Evolutionary conservation across 1,140 invertebrate species (phyloP).

Genomic region (Drosophila tani): DNA sequence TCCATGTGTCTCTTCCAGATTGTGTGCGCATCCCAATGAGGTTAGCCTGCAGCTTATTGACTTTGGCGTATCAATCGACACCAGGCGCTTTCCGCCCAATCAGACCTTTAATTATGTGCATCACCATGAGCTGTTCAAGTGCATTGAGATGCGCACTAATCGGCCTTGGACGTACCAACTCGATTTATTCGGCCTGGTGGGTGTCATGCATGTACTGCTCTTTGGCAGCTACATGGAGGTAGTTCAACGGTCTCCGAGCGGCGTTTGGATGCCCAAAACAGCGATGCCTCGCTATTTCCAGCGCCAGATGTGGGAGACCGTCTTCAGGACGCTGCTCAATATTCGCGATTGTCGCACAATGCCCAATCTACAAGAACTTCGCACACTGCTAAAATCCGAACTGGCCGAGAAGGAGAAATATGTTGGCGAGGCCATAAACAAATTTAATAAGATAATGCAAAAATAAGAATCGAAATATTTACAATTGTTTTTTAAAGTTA

Average conservation of each 20-base stretch:
- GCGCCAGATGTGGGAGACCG: slow-evolving; percentile 88
- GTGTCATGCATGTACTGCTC: slow-evolving; percentile 93
- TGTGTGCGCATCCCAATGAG: slow-evolving; percentile 86
- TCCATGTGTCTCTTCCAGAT: slow-evolving; percentile 82
- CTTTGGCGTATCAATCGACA: slow-evolving; percentile 95
- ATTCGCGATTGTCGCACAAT: slow-evolving; percentile 89
- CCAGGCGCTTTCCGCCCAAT: slow-evolving; percentile 91
- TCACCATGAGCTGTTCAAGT: slow-evolving; percentile 91
- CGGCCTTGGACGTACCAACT: slow-evolving; percentile 97
- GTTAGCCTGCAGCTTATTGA: slow-evolving; percentile 93
- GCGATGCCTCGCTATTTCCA: slow-evolving; percentile 88
- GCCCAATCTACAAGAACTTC: slow-evolving; percentile 88
- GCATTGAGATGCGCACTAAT: slow-evolving; percentile 94
- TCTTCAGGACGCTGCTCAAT: slow-evolving; percentile 89
- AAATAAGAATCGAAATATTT: slow-evolving; percentile 14
- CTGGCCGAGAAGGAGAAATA: slow-evolving; percentile 86
- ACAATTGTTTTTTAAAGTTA: background rate
- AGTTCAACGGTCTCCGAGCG: slow-evolving; percentile 85
- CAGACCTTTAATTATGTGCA: slow-evolving; percentile 91
- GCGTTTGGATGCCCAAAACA: slow-evolving; percentile 75
- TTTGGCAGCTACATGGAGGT: slow-evolving; percentile 96
- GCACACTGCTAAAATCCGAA: slow-evolving; percentile 87
- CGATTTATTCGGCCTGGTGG: slow-evolving; percentile 94
- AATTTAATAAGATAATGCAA: slow-evolving; percentile 59
- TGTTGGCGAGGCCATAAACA: slow-evolving; percentile 58